Conservation (phyloP, 2,113 vertebrate species). For the Amphilophus citrinellus region DNA sequence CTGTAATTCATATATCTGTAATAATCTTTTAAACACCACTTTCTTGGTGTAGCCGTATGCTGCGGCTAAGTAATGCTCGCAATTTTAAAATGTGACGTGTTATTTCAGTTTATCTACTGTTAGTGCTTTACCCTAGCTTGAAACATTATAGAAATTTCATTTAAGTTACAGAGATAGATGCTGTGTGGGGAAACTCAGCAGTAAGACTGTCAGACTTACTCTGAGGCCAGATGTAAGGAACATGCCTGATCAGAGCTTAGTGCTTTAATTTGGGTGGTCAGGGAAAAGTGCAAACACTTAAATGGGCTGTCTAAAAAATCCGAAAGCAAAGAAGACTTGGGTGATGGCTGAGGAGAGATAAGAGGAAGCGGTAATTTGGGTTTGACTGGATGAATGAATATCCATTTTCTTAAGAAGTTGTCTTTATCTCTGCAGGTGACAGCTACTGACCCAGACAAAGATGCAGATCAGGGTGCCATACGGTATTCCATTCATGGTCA, state of each 20-base stretch:
- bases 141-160: constrained; percentile 19
- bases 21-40: constrained; percentile 18
- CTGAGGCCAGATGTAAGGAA: constrained; percentile 23
- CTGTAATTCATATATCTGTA: constrained; percentile 6
- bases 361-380: constrained; percentile 46
- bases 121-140: not conserved
- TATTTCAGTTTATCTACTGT: constrained; percentile 16
- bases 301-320: constrained; percentile 51
- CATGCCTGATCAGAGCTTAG: constrained; percentile 48
- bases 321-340: constrained; percentile 15
- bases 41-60: not conserved
- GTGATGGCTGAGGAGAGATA: constrained; percentile 46
- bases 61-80: not conserved
- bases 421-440: constrained; percentile 83
- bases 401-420: constrained; percentile 51
- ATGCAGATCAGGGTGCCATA: constrained; percentile 85
- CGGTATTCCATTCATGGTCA: constrained; percentile 90
- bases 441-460: constrained; percentile 89
- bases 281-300: constrained; percentile 54
- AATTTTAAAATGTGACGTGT: constrained; percentile 9
- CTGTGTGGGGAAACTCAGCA: constrained; percentile 13
- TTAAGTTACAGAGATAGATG: constrained; percentile 29
- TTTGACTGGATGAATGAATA: constrained; percentile 46
- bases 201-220: constrained; percentile 26
- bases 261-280: constrained; percentile 56